Evolutionary conservation across 2,113 vertebrate species (phyloP).

Genomic region (Penelope pileata): DNA sequence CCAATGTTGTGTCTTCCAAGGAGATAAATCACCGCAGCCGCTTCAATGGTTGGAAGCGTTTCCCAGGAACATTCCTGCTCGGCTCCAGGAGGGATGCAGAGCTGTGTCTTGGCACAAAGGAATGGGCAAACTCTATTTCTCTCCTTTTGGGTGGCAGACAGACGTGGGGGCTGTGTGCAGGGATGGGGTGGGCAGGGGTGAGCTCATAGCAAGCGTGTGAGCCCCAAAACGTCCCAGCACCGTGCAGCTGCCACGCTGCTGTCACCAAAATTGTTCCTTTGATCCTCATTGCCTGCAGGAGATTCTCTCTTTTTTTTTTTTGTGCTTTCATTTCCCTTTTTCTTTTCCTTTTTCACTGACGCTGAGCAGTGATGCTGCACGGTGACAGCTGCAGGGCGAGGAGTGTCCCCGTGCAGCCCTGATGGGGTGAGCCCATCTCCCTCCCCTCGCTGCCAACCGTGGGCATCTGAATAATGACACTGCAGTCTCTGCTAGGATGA

Average conservation of each 20-base stretch:
- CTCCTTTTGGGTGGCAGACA: background rate
- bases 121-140: background rate
- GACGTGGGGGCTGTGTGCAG: accelerated
- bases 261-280: constrained; percentile 78
- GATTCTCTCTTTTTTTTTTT: constrained; percentile 7
- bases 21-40: background rate
- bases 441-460: constrained; percentile 75
- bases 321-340: constrained; percentile 46
- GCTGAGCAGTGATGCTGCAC: too few species aligned
- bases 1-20: background rate
- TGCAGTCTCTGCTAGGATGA: constrained; percentile 82
- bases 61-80: accelerated
- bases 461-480: constrained; percentile 88
- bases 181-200: background rate
- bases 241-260: constrained; percentile 49
- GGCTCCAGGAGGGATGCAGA: background rate
- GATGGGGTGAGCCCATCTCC: constrained; percentile 77
- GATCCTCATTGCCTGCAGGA: constrained; percentile 61
- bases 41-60: background rate
- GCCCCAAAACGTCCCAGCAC: background rate
- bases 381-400: too few species aligned
- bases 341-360: background rate
- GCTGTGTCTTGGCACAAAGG: accelerated
- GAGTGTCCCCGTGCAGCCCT: too few species aligned
- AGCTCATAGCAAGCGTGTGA: too few species aligned